Evolutionary conservation across 2,113 vertebrate genomes (phyloP).

Genomic region (Cervus canadensis): DNA sequence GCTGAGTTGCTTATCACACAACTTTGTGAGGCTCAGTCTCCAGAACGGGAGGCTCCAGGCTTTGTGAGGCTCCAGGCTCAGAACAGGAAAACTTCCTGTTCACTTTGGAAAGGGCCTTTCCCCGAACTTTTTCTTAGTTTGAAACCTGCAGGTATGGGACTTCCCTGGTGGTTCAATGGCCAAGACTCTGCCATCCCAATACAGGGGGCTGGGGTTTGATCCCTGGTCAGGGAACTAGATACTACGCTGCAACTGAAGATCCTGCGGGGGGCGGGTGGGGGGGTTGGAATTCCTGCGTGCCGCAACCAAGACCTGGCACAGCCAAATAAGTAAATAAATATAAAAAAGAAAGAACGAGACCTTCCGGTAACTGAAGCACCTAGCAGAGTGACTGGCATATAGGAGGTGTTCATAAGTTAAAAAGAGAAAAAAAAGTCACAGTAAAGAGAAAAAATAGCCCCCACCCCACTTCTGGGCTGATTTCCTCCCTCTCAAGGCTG

Average conservation of each 20-base stretch:
- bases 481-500: background rate
- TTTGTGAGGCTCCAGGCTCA: background rate
- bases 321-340: background rate
- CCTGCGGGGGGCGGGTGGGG: background rate
- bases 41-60: background rate
- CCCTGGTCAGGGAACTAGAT: background rate
- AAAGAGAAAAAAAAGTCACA: background rate
- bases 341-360: background rate
- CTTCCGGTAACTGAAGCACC: background rate
- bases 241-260: background rate
- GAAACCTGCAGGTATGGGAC: background rate
- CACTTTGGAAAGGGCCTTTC: background rate
- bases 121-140: background rate
- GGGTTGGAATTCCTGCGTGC: background rate
- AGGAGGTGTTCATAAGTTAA: background rate
- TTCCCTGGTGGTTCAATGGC: background rate
- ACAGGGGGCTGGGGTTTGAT: accelerated
- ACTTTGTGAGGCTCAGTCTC: background rate
- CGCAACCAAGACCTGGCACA: background rate
- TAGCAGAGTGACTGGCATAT: background rate
- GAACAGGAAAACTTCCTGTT: background rate
- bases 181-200: background rate
- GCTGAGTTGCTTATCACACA: background rate
- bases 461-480: background rate
- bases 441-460: background rate